Base-by-base conservation (phyloP, 2,797 vertebrate species). In the Schizopygopsis malacanthus region DNA sequence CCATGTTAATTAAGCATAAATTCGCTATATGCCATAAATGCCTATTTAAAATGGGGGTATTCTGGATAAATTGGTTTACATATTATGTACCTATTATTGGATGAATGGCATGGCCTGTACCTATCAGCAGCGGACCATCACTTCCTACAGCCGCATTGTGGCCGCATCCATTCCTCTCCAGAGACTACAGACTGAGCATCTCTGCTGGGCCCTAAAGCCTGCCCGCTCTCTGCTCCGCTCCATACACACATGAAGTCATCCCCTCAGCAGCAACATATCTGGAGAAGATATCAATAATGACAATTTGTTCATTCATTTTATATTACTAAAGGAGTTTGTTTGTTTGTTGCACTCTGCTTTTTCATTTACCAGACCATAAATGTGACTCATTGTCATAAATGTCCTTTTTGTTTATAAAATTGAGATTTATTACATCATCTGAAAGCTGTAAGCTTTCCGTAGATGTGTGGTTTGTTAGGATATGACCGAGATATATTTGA, bases 171-270 rank as follows among this genome's bases (percentile, higher is more conserved):
- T 86, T 81, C 72, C 67, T 75, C 63, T 79, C 25, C 59, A 47
- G 45, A 79, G 43, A 76, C 77, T 87, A 15, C 28, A 10, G 45
- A 8, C 13, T 10, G 28, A 67, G 22, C 61, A 8, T 81, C 28
- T 1, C 65, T 39, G 75, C 84, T 50, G 75, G 86, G 88, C 85
- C 89, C 86, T 89, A 87, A 59, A 77, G 87, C 79, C 87, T 20
- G 69, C 39, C 41, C 1, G 0, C 0, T 2, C 18, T 61, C 41
- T 37, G 45, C 4, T 12, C 18, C 59, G 28, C 16, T 59, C 20
- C 1, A 15, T 13, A 15, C 12, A 20, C 47, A 20, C 45, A 20
- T 28, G 15, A 61, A 8, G 6, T 8, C 33, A n/a, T 15, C 54
- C 12, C 52, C 37, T 41, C 37, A 22, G 28, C 18, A 75, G 8